Conservation (phyloP, 1,140 invertebrate genomes). For the Leptinotarsa undecemlineata region DNA sequence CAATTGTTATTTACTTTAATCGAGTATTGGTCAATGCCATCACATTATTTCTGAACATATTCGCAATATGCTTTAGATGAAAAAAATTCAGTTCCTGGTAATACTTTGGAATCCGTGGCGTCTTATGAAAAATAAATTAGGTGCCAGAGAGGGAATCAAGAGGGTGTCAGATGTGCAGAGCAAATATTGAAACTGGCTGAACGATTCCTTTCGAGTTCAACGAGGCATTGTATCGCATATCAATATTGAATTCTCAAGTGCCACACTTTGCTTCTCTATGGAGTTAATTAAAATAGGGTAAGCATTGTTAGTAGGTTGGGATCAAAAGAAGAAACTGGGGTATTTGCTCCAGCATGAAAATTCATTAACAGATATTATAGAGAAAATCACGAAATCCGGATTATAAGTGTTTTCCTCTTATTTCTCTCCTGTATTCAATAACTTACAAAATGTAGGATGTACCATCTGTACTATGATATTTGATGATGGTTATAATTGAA, state of each 20-base stretch:
- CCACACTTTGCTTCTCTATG: constrained; percentile 20
- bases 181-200: constrained; percentile 16
- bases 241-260: constrained; percentile 22
- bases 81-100: too few relatives aligned
- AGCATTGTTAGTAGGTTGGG: neutral
- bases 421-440: too few relatives aligned
- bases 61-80: too few relatives aligned
- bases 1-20: too few relatives aligned
- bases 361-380: too few relatives aligned
- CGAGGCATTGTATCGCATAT: constrained; percentile 3
- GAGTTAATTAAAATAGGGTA: constrained; percentile 22
- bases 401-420: too few relatives aligned
- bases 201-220: constrained; percentile 10
- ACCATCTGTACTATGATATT: too few relatives aligned
- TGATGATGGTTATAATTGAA: too few relatives aligned
- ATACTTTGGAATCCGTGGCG: neutral
- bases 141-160: neutral
- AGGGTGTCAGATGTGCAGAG: constrained; percentile 21
- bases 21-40: too few relatives aligned
- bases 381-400: too few relatives aligned
- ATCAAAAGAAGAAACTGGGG: neutral
- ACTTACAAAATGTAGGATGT: too few relatives aligned
- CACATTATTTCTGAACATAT: too few relatives aligned
- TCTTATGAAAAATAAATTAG: neutral
- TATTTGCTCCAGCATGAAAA: neutral